Conservation (phyloP, 2,797 vertebrate species). For the Chaenodraco wilsoni region DNA sequence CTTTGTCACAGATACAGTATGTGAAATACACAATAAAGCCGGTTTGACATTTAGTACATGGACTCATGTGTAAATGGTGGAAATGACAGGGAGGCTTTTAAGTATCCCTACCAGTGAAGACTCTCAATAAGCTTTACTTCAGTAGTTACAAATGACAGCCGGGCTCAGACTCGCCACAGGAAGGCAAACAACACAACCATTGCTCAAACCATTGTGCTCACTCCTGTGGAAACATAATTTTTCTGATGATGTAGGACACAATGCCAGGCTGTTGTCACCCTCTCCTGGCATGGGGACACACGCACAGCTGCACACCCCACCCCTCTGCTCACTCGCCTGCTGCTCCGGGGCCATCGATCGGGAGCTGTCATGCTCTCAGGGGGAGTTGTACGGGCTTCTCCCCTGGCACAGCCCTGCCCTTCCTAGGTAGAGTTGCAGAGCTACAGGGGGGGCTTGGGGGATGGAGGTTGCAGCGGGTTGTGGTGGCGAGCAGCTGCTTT, state of each 20-base stretch:
- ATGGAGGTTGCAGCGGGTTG: constrained; percentile 54
- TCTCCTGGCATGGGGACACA: constrained; percentile 77
- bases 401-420: constrained; percentile 64
- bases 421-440: constrained; percentile 58
- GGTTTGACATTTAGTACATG: constrained; percentile 41
- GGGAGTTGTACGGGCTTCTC: constrained; percentile 58
- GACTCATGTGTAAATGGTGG: constrained; percentile 29
- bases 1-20: constrained; percentile 19
- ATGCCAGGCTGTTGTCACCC: constrained; percentile 75
- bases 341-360: constrained; percentile 71
- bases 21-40: constrained; percentile 18
- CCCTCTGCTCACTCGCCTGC: constrained; percentile 58
- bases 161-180: constrained; percentile 40
- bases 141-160: constrained; percentile 58
- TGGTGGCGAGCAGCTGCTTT: constrained; percentile 77
- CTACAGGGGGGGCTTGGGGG: constrained; percentile 49
- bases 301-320: constrained; percentile 68
- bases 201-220: constrained; percentile 60
- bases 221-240: constrained; percentile 63
- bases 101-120: constrained; percentile 50
- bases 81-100: constrained; percentile 43
- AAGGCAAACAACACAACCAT: constrained; percentile 57
- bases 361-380: constrained; percentile 66
- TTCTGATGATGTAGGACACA: constrained; percentile 71
- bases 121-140: constrained; percentile 66